Base-by-base conservation (phyloP, 2,797 vertebrate species). In the Tachyglossus aculeatus region DNA sequence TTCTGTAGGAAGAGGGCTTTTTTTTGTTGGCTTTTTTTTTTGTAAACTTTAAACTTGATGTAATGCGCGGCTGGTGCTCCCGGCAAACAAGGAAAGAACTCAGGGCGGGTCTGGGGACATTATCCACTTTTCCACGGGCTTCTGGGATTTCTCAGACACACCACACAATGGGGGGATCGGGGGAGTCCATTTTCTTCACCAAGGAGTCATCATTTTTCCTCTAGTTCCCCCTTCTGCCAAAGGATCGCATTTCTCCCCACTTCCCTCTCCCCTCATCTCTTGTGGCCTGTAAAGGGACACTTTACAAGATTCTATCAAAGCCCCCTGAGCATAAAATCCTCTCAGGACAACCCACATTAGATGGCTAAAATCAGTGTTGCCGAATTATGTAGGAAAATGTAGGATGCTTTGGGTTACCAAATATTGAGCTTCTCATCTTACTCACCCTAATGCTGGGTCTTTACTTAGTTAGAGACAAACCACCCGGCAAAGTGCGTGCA, bases 151-250 rank as follows among this genome's bases (percentile, higher is more conserved):
- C 21, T 40, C 40, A 52, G 69, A 3, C 27, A 19, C 53, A 15
- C 22, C 18, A 8, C 24, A 51, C 53, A 15, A 25, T 50, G 29
- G 31, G 16, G 1, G 9, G 65, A 34, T 40, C 52, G 63, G 70
- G 61, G 64, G 65, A 59, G 78, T 82, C 67, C 55, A 5, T 48
- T 12, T 36, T 31, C 52, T 69, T 58, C 71, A 48, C 45, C 59
- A 75, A 76, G 67, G 43, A 78, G 57, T 72, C 54, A 73, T 78
- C 45, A 45, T 32, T 76, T 77, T 82, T 73, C 53, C 60, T 68
- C 67, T 34, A 51, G 53, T 50, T 25, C 31, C 74, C 78, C 71
- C 37, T 50, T 25, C 34, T 74, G 78, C 71, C 37, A 39, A 48
- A n/a, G n/a, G n/a, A n/a, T n/a, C n/a, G n/a, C n/a, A n/a, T n/a